A percentile compares a stretch with the other conserved stretches of the same genome.
phyloP scores from a whole-genome alignment of 2,113 vertebrate genomes.

The Isichthys henryi region DNA sequence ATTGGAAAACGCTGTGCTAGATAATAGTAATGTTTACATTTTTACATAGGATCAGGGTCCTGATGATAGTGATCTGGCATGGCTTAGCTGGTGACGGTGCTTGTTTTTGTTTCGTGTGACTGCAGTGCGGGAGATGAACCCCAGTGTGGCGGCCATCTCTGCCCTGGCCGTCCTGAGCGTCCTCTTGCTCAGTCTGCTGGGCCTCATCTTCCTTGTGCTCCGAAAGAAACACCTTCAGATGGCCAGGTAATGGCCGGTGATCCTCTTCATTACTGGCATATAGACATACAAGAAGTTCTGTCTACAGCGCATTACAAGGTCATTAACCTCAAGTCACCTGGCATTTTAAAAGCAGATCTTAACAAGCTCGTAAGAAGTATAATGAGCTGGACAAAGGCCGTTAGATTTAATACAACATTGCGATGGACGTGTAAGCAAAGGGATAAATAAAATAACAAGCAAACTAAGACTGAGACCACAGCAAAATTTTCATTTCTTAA shows the following conservation, averaged over 20 bases:
- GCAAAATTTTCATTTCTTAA: too few species aligned
- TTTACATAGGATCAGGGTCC: neutral
- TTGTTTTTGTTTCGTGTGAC: neutral
- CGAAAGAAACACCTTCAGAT: constrained; percentile 89
- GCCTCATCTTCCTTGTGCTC: constrained; percentile 80
- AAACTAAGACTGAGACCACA: neutral
- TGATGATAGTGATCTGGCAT: neutral
- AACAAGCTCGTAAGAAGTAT: neutral
- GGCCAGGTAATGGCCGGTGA: constrained; percentile 58
- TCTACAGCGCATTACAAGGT: neutral
- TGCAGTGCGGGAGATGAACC: constrained; percentile 85
- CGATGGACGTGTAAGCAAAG: neutral
- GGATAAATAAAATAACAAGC: neutral
- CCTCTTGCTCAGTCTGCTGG: constrained; percentile 76
- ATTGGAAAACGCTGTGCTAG: neutral
- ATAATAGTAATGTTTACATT: neutral
- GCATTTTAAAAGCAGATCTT: neutral
- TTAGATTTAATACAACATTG: neutral
- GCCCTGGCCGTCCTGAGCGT: constrained; percentile 82
- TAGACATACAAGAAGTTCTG: neutral
- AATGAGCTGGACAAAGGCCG: neutral
- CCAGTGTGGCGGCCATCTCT: constrained; percentile 83
- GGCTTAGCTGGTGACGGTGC: neutral
- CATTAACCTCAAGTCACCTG: neutral
- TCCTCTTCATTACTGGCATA: neutral